Evolutionary conservation across 2,888 invertebrate genomes (phyloP).

Genomic region (Andrena bicolor): DNA sequence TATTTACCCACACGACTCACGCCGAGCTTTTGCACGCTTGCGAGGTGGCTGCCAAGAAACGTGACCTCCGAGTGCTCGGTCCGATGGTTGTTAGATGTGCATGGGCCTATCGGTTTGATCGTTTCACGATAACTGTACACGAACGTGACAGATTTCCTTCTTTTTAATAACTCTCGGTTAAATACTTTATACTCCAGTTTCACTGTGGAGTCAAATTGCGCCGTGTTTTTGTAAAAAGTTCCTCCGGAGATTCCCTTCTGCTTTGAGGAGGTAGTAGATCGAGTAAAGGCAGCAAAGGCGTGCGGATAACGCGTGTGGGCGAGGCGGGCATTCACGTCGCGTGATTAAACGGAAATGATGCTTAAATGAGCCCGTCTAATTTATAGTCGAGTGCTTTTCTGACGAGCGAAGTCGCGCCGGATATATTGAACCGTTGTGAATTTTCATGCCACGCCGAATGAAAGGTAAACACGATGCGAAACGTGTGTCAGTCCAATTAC

Average conservation of each 20-base stretch:
- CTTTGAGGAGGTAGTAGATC: background rate
- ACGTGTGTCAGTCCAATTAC: conserved; percentile 11
- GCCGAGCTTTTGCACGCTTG: conserved; percentile 80
- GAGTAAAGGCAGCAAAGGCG: background rate
- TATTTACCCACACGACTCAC: conserved; percentile 58
- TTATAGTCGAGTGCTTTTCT: background rate
- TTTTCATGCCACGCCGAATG: conserved; percentile 19
- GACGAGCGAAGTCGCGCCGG: background rate
- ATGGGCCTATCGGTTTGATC: conserved; percentile 58
- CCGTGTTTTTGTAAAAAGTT: background rate
- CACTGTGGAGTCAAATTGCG: background rate
- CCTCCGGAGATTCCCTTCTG: background rate
- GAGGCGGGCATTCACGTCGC: background rate
- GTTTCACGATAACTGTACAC: conserved; percentile 23
- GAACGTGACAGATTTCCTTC: conserved; percentile 1
- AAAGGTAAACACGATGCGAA: conserved; percentile 18
- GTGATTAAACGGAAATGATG: background rate
- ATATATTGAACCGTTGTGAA: background rate
- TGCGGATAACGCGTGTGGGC: background rate
- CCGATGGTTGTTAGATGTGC: conserved; percentile 65
- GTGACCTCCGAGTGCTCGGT: conserved; percentile 57
- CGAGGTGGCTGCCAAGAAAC: conserved; percentile 73
- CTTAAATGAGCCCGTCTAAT: background rate
- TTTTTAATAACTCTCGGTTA: background rate
- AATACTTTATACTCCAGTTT: background rate